Evolutionary conservation across 2,113 vertebrate genomes (phyloP), one percentile per base, ranked within the genome.

Genomic region (Labeo rohita): DNA sequence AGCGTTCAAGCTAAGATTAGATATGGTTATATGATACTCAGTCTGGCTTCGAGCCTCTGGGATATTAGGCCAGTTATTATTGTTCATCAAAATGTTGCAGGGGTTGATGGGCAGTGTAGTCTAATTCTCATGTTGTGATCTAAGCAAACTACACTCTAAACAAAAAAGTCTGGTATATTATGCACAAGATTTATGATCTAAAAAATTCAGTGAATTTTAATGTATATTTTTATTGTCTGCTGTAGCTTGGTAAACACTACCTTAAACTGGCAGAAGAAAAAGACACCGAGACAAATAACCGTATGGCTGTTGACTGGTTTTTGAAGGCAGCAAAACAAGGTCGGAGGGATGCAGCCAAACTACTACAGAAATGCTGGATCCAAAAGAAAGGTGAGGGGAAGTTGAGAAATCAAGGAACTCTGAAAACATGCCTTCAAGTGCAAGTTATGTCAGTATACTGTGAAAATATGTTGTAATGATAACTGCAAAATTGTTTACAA

Each of bases 261-360:
- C 91, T 99, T 89, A 94, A 93, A 86, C 92, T 99, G 15, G 97
- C 96, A 3, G 88, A 93, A 23, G 91, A 95, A 1, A 91, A 90
- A 6, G 95, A 98, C 8, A 87, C 94, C 72, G 97, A 98, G n/a
- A 87, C 93, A 47, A 98, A 99, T 91, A 97, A 93, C 43, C 91
- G 87, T 12, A 93, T 92, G 2, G 98, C 96, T 0, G 96, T 99
- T 72, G 93, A 94, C 72, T 99, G 97, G 98, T 91, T 99, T 76
- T 89, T 97, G 79, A 94, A 96, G 84, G 96, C 97, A 1, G 97
- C 97, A 23, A 99, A 97, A 93, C 98, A 98, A 88, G 98, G 98
- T 39, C 94, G 96, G 80, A 96, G 95, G 70, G 94, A 96, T 83
- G 97, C 98, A 0, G 95, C 97, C 3, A 96, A 93, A 87, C 82